Conservation (phyloP, 2,113 vertebrate genomes). For the Hymenochirus boettgeri region DNA sequence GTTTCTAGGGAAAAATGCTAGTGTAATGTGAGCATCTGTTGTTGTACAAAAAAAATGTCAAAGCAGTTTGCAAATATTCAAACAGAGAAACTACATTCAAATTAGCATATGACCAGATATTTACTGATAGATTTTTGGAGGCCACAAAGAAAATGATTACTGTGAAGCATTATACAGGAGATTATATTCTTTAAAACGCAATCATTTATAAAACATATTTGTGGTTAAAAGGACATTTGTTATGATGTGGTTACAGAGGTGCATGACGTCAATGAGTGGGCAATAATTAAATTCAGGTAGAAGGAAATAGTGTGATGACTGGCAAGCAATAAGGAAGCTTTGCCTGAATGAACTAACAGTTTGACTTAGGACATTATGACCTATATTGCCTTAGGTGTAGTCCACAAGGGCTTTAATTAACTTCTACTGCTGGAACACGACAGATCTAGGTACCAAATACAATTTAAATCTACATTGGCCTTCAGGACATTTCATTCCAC, state of each 20-base stretch:
- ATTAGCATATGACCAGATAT: neutral
- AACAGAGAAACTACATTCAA: neutral
- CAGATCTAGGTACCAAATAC: conserved; percentile 7
- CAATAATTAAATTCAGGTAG: too few species aligned
- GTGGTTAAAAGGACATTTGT: too few species aligned
- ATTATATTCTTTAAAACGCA: too few species aligned
- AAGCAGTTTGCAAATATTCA: conserved; percentile 18
- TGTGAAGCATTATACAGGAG: too few species aligned
- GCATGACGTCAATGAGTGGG: too few species aligned
- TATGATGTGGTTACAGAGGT: too few species aligned
- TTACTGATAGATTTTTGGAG: neutral
- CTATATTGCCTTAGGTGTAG: neutral
- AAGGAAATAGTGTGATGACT: too few species aligned
- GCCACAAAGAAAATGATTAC: neutral
- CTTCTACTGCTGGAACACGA: conserved; percentile 5
- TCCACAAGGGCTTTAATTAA: neutral
- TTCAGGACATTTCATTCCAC: conserved; percentile 3
- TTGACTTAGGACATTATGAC: too few species aligned
- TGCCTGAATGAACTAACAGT: neutral
- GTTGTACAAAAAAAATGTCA: conserved; percentile 8
- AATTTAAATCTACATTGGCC: neutral
- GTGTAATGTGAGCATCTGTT: conserved; percentile 31
- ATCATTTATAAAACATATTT: too few species aligned
- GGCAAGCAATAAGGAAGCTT: neutral
- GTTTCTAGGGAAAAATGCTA: conserved; percentile 4